Evolutionary conservation across 2,797 vertebrate species (phyloP), one percentile per base, ranked within the genome.

Genomic region (Trichosurus vulpecula): DNA sequence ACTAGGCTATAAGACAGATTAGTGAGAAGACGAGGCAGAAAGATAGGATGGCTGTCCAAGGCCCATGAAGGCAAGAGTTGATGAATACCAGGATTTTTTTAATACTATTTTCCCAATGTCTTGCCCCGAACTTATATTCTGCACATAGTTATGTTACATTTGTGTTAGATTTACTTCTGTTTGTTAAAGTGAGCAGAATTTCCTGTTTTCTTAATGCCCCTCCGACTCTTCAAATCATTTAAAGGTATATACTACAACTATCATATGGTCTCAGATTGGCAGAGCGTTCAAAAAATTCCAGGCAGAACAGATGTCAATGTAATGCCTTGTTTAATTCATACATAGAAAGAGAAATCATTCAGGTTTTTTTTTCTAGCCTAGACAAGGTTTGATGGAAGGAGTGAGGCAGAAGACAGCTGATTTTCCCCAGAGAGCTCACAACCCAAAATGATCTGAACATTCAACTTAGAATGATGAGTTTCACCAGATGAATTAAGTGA

Each of bases 131-230:
- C 8, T 74, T 81, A 52, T 81, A 91, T 52, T 3, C 10, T 54
- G 30, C 54, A 3, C 66, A 29, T 25, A 41, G 92, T 74, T 66
- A 93, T 93, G 41, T 87, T 27, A 87, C 25, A 27, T 51, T 87
- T 87, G 8, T 51, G 25, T 27, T 51, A 87, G 27, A 47, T 87
- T 51, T 87, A 41, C 41, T 47, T 47, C 74, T 87, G 51, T 87
- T 29, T 51, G 47, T 95, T 74, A 91, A 98, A 61, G 94, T 94
- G 96, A 96, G 93, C 31, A 97, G 97, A 97, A 90, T 53, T 95
- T 98, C 96, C 93, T 96, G 51, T 30, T 61, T 95, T 95, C 96
- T 87, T 97, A 98, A 96, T 87, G 96, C 53, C 51, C 54, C 74
- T 81, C 2, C 95, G 92, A 97, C 91, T 54, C 95, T 97, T 95